Conservation (phyloP, 2,113 vertebrate species). For the Astatoreochromis straeleni region DNA sequence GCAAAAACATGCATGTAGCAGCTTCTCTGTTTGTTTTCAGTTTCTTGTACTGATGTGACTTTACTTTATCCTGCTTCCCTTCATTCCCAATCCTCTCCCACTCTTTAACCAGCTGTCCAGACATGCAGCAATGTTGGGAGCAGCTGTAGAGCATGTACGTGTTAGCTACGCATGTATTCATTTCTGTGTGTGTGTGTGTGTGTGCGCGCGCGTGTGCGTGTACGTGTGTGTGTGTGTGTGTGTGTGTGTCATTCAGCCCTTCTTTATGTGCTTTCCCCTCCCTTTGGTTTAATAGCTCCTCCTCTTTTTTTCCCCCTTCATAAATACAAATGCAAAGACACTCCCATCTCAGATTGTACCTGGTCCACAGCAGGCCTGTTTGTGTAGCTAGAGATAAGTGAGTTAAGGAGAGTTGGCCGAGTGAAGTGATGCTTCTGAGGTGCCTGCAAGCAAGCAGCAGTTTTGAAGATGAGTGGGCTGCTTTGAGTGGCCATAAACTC, state of each 20-base stretch:
- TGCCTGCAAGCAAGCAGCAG: constrained; percentile 75
- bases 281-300: constrained; percentile 17
- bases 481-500: constrained; percentile 54
- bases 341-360: constrained; percentile 19
- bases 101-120: constrained; percentile 61
- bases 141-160: constrained; percentile 31
- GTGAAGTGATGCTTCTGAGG: constrained; percentile 74
- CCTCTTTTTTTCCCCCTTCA: background rate
- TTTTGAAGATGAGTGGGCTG: constrained; percentile 76
- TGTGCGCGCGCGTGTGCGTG: too few species aligned
- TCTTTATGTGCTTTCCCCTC: background rate
- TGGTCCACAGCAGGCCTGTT: background rate
- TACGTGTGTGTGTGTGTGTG: too few species aligned
- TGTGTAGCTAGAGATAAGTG: background rate
- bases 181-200: background rate
- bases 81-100: background rate
- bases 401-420: background rate
- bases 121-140: constrained; percentile 49
- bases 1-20: background rate
- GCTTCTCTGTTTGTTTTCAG: background rate
- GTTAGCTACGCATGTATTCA: background rate
- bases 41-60: background rate
- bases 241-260: background rate
- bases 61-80: background rate
- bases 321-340: background rate